Evolutionary conservation across 2,113 vertebrate genomes (phyloP), one percentile per base, ranked within the genome.

Genomic region (Zingel zingel): DNA sequence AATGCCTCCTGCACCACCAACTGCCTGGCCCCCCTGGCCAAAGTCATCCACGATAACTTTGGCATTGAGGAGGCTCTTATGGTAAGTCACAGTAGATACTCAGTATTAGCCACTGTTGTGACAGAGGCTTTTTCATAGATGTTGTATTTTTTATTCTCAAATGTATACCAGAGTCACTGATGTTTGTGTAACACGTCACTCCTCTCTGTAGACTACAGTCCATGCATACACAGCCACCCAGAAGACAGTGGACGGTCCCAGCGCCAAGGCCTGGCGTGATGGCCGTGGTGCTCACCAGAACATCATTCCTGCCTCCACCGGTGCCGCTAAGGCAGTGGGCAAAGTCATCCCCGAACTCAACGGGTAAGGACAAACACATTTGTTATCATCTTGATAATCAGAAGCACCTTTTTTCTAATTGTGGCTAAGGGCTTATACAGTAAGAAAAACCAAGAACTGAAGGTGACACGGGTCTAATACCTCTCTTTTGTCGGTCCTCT

Each of bases 1-100:
- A 98, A 98, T 45, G 96, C 97, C 64, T 97, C 97, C 91, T 97
- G 97, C 86, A 98, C 97, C 81, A 97, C 97, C 91, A 97, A 97
- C 95, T 97, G 97, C 94, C 95, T 97, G 94, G 97, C 96, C 3
- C 97, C 97, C 6, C 85, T 97, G 67, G 96, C 96, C 85, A 97
- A 97, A 93, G 96, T 97, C 92, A 95, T 97, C 92, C 92, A 97
- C 9, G 97, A 97, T 82, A 94, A 79, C 89, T 97, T 97, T 72
- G 97, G 96, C 69, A 97, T 97, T 1, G 92, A 96, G 51, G 97
- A 97, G 90, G 97, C 95, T 14, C 95, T 98, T 51, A 98, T 98
- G 97, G 97, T 98, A 62, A 95, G 95, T 77, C 21, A 14, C 39
- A 23, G 59, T 61, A 39, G 48, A 30, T 27, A 66, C 25, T 67